Conservation (phyloP, 2,888 invertebrate genomes). For the Mimachlamys varia region DNA sequence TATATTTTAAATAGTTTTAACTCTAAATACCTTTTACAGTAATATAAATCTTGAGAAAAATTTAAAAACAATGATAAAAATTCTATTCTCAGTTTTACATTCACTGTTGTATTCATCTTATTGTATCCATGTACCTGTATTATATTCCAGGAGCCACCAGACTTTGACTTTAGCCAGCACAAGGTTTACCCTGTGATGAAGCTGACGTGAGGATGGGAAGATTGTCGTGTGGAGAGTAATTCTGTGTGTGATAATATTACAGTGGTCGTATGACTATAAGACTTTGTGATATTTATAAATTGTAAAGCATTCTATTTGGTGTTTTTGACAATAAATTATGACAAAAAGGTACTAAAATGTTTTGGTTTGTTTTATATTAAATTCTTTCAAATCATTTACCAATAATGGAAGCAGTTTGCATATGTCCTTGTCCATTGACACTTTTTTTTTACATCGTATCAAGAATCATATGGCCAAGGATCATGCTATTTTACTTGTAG, state of each 20-base stretch:
- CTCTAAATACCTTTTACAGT: no score
- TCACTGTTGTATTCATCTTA: background rate
- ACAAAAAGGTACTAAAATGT: background rate
- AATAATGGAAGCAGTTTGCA: no score
- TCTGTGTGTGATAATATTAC: background rate
- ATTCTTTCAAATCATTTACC: no score
- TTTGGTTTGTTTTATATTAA: background rate
- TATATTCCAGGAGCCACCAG: conserved; percentile 85
- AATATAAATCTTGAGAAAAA: no score
- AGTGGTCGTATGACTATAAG: background rate
- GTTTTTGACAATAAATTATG: background rate
- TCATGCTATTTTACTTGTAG: no score
- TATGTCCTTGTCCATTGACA: no score
- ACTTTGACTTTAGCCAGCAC: conserved; percentile 95
- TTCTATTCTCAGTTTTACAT: no score
- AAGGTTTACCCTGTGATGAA: conserved; percentile 96
- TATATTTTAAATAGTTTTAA: no score
- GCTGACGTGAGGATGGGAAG: conserved; percentile 46
- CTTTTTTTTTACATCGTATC: no score
- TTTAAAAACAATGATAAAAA: no score
- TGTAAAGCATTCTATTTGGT: background rate
- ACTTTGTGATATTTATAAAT: conserved; percentile 1
- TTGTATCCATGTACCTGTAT: conserved; percentile 42
- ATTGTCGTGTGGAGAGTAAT: background rate
- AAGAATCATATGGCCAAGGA: no score